Evolutionary conservation across 2,113 vertebrate genomes (phyloP), one percentile per base, ranked within the genome.

Genomic region (Willisornis vidua): DNA sequence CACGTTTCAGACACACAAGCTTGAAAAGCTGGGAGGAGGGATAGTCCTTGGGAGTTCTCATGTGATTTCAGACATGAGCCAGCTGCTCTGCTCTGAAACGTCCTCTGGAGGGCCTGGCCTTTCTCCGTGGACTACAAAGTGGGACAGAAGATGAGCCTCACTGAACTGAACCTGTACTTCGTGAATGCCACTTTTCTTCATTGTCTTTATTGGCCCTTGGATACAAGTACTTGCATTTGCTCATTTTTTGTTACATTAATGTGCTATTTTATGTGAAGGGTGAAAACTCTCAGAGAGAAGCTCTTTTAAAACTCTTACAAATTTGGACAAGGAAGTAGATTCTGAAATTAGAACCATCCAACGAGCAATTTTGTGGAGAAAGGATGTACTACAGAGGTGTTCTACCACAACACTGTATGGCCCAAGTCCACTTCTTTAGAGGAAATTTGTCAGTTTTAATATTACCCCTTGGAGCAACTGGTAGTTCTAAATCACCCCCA

Each of bases 1-100:
- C 35, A 28, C 2, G 0, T 75, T 82, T 76, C 75, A 49, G 67
- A 29, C 20, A 26, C 0, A 0, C 9, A 28, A 52, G 6, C 67
- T 18, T 48, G 57, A 61, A 75, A 75, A 67, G 24, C 3, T 46
- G 51, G 13, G 52, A 65, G 45, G 37, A 78, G 43, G 39, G 5
- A 6, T 58, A 17, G 22, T 74, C 31, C 54, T 16, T 15, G 7
- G 45, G 57, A 0, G 4, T 16, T 12, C 59, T 86, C 15, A 1
- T 15, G 19, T 35, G 52, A 26, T 73, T 88, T 86, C 35, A 80
- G 39, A 24, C 45, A 48, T 9, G 17, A 59, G 31, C n/a, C 29
- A 29, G 37, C 61, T 63, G 16, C 1, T 0, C 54, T 73, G 45
- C 54, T 72, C 39, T 63, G 41, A 58, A 79, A 35, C 14, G 17